These are phyloP conservation scores for Neosalanx taihuensis DNA, from an alignment of 2,797 vertebrate genomes.

Conservation along the genomic window DNA sequence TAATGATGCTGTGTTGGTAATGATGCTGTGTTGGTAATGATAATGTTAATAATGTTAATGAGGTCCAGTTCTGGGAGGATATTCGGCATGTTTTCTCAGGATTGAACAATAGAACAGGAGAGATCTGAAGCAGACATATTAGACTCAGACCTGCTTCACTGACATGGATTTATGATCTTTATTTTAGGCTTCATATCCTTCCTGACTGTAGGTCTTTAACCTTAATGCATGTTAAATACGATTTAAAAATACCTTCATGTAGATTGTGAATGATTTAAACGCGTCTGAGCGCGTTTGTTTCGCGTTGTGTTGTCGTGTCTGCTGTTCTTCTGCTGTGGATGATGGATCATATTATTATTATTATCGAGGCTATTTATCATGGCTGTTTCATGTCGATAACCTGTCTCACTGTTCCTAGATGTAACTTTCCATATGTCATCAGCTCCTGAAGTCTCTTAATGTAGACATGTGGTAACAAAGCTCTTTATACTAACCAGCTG, in stretches of 20 bases:
- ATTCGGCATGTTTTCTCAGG: slow-evolving; percentile 8
- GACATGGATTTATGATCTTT: slow-evolving; percentile 8
- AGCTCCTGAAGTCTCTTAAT: not conserved
- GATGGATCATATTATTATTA: no score
- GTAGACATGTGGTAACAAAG: not conserved
- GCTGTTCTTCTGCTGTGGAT: no score
- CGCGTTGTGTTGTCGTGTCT: no score
- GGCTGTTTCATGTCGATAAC: not conserved
- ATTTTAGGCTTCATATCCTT: not conserved
- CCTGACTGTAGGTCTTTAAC: no score
- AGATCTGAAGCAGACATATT: slow-evolving; percentile 19
- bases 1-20: no score
- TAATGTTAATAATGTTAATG: slow-evolving; percentile 11
- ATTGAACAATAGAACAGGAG: slow-evolving; percentile 5
- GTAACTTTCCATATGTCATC: not conserved
- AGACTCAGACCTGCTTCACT: not conserved
- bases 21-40: no score
- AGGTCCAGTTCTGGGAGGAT: slow-evolving; percentile 16
- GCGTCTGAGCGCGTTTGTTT: no score
- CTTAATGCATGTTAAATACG: no score
- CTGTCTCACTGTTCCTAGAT: not conserved
- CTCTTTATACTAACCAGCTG: not conserved
- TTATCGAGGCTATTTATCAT: no score
- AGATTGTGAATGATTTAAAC: no score
- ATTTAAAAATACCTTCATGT: no score